These are phyloP conservation scores for Scomber japonicus DNA, from an alignment of 2,113 vertebrate genomes.

Conservation along the genomic window DNA sequence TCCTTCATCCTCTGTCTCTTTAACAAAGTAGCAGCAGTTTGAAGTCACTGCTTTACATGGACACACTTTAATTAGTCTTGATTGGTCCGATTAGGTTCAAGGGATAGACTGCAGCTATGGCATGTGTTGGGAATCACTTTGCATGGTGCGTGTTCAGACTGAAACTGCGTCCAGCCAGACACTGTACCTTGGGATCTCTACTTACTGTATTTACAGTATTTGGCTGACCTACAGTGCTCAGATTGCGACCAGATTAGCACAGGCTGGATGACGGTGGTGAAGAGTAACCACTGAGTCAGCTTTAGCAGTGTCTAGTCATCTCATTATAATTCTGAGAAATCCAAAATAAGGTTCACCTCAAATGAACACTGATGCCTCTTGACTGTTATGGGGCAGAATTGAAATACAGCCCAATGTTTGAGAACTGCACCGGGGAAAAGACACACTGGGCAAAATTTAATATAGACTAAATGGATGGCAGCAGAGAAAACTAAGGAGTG, in stretches of 20 bases:
- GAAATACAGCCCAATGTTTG: background rate
- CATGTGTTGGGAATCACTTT: background rate
- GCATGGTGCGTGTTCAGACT: background rate
- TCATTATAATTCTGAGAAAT: conserved; percentile 27
- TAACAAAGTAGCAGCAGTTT: background rate
- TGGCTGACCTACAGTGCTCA: conserved; percentile 24
- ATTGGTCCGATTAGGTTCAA: background rate
- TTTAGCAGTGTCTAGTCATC: background rate
- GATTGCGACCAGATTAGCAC: conserved; percentile 47
- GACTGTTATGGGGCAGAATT: conserved; percentile 17
- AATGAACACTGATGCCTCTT: background rate
- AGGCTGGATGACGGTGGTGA: background rate
- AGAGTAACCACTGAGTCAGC: conserved; percentile 12
- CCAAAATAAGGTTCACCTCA: conserved; percentile 13
- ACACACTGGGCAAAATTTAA: conserved; percentile 26
- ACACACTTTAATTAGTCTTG: background rate
- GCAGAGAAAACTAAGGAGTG: conserved; percentile 2
- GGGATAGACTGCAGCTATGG: background rate
- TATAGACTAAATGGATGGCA: conserved; percentile 24
- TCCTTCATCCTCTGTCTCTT: background rate
- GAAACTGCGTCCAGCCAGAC: background rate
- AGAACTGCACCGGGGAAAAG: conserved; percentile 9
- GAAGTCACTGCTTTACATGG: background rate
- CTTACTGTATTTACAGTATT: conserved; percentile 2
- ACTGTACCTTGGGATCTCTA: background rate